Evolutionary conservation across 2,797 vertebrate species (phyloP), one percentile per base, ranked within the genome.

Genomic region (Hapalemur alaotrensis): DNA sequence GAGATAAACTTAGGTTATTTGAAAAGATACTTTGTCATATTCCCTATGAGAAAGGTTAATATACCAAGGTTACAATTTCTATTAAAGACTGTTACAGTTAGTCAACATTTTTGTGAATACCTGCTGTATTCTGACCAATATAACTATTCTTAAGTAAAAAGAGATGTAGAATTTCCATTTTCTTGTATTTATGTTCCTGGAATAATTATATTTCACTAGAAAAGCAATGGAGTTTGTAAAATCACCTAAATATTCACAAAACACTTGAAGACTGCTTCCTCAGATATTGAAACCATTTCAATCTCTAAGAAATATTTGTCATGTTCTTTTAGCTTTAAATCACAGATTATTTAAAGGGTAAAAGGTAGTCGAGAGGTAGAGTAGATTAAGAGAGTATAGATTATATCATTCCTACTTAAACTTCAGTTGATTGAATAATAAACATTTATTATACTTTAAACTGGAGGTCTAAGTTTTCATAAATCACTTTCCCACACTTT

Each of bases 151-250:
- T 50, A 61, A 79, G 23, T 88, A 7, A 83, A 95, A 80, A 93
- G 15, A 38, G 11, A 63, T 25, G 41, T 7, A 79, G 5, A 78
- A 41, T 80, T 69, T 63, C 22, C 28, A 89, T 95, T 78, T 89
- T 92, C 63, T 63, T 78, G 11, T 72, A 2, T 78, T 76, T 59
- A 48, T 88, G 72, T 59, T 85, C 12, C 5, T 48, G 15, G 88
- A 22, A 81, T 84, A 84, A 72, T 76, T 84, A 54, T 10, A 72
- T 81, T 80, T 90, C 41, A 35, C 28, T 61, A 52, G 17, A 70
- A 63, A 80, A 79, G 79, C 1, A 88, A 61, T 11, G 0, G 4
- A 83, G 32, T 23, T 32, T 92, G 13, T 22, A 41, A 22, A 76
- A 57, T 70, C n/a, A 80, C 28, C 83, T 83, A 65, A 57, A 80